phyloP scores from a whole-genome alignment of 1,140 invertebrate genomes.

The Propsilocerus akamusi region DNA sequence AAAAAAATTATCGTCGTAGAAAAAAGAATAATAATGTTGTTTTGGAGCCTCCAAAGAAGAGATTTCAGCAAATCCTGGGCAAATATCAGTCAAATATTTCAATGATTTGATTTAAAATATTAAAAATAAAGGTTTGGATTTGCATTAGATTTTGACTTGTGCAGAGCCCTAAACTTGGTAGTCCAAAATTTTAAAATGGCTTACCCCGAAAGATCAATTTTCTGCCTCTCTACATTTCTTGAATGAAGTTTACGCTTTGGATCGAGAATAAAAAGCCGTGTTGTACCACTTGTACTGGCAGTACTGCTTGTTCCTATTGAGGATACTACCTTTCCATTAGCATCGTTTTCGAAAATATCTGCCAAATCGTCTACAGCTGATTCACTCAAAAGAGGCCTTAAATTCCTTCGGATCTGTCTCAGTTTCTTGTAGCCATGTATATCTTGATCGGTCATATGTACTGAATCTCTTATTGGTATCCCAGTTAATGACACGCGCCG shows the following conservation, averaged over 20 bases:
- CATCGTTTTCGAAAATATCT: slow-evolving; percentile 15
- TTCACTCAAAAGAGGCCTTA: slow-evolving; percentile 28
- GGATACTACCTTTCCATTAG: slow-evolving; percentile 15
- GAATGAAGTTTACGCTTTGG: slow-evolving; percentile 16
- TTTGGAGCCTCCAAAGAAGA: too few species aligned
- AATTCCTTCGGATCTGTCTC: slow-evolving; percentile 45
- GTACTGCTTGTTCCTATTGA: not conserved
- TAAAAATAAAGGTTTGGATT: too few species aligned
- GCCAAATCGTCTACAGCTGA: slow-evolving; percentile 17
- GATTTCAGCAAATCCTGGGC: too few species aligned
- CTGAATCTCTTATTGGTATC: slow-evolving; percentile 1
- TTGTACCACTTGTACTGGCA: not conserved
- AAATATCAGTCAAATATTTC: too few species aligned
- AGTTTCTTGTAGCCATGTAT: slow-evolving; percentile 66
- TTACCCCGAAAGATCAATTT: slow-evolving; percentile 6
- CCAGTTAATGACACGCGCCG: slow-evolving; percentile 15
- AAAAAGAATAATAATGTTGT: not conserved
- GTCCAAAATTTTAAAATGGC: too few species aligned
- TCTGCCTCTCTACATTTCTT: slow-evolving; percentile 16
- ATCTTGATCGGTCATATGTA: slow-evolving; percentile 40
- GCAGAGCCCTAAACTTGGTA: too few species aligned
- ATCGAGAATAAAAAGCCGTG: slow-evolving; percentile 6
- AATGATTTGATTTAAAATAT: too few species aligned
- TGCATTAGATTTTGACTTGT: too few species aligned
- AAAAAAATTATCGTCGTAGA: not conserved